phyloP scores from a whole-genome alignment of 2,113 vertebrate genomes.

The Diphyllodes magnificus region DNA sequence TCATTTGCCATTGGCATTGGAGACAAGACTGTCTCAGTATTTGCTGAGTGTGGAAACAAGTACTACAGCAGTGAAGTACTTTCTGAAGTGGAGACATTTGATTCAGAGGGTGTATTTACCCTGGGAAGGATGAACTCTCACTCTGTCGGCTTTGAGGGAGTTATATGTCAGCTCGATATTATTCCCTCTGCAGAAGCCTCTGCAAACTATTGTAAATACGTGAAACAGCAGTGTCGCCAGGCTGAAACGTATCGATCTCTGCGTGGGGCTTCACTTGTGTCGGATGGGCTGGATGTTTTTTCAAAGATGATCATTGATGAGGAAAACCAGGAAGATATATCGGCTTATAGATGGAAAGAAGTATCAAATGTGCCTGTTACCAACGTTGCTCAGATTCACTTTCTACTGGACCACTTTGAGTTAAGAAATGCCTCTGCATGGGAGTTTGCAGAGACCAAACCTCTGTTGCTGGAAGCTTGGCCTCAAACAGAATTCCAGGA shows the following conservation, averaged over 20 bases:
- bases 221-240: conserved; percentile 86
- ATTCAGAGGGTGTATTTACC: conserved; percentile 77
- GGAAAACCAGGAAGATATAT: not conserved
- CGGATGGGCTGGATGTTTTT: not conserved
- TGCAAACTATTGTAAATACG: conserved; percentile 85
- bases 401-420: not conserved
- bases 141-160: conserved; percentile 84
- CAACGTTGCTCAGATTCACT: not conserved
- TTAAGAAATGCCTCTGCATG: conserved; percentile 37
- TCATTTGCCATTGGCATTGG: conserved; percentile 80
- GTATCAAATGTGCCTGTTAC: not conserved
- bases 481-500: not conserved
- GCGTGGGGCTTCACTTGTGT: not conserved
- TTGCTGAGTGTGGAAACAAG: conserved; percentile 81
- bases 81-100: conserved; percentile 72
- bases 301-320: not conserved
- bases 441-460: not conserved
- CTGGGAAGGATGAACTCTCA: conserved; percentile 87
- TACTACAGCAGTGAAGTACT: conserved; percentile 74
- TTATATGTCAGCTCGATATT: conserved; percentile 90
- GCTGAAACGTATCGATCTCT: conserved; percentile 81
- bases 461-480: conserved; percentile 11
- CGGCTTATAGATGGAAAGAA: conserved; percentile 5
- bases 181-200: conserved; percentile 86
- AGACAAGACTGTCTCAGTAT: conserved; percentile 78